Evolutionary conservation across 2,797 vertebrate genomes (phyloP), one percentile per base, ranked within the genome.

Genomic region (Enteromius mattozi): DNA sequence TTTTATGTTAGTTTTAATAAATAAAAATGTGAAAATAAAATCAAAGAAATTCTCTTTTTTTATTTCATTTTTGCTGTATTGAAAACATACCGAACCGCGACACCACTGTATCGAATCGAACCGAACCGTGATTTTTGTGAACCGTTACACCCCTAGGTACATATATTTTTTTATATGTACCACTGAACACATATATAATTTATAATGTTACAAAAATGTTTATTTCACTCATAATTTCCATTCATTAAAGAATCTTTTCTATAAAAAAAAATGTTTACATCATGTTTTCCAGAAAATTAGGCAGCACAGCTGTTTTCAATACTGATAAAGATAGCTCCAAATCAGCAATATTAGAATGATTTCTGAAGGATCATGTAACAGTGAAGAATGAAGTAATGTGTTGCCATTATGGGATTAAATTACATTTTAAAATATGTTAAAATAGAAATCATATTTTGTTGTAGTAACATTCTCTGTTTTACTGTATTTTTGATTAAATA

Each of bases 311-410:
- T 65, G 27, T 17, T 33, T 65, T 33, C 30, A 65, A 33, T 33
- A 54, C 7, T 76, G 6, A 2, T 51, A 56, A 37, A 54, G 3
- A 14, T 21, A 35, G 17, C 9, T 21, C 5, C 10, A 75, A 54
- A 75, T 54, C 72, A 75, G 30, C 19, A 75, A 13, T 33, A 21
- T 75, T 75, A 54, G 30, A 54, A 51, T 33, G 71, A 51, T 74
- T 74, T 74, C 17, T 75, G 47, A 72, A 72, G 70, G 42, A 47
- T 30, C 14, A 30, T 72, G 14, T 47, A 27, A 47, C 70, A 27
- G 13, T 71, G 40, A 45, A 30, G 24, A 47, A 42, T 47, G 14
- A 30, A 14, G 19, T 54, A 75, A 75, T 10, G 24, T 1, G 2
- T 63, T 63, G 24, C 27, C 5, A 30, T 30, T 16, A 30, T 6